These are phyloP conservation scores for Thamnophis elegans DNA, from an alignment of 2,797 vertebrate genomes.

Conservation along the genomic window DNA sequence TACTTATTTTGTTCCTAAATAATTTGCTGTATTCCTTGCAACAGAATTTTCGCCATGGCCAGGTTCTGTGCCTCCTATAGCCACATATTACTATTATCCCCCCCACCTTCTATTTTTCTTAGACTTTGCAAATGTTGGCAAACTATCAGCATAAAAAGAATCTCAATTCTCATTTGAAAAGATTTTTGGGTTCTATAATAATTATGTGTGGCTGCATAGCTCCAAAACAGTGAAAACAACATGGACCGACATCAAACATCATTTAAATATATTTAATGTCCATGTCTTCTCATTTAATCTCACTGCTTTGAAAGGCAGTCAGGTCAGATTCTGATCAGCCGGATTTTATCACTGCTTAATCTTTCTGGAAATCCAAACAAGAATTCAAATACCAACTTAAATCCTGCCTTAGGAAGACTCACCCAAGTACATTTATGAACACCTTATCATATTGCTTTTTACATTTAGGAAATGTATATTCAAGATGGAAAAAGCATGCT, in stretches of 20 bases:
- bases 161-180: not conserved
- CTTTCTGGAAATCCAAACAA: constrained; percentile 3
- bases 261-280: not conserved
- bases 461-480: constrained; percentile 18
- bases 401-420: constrained; percentile 2
- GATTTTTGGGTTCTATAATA: not conserved
- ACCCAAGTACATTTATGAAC: constrained; percentile 3
- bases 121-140: not conserved
- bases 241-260: not conserved
- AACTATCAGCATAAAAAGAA: not conserved
- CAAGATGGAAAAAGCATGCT: constrained; percentile 1
- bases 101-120: not conserved
- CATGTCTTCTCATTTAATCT: not conserved
- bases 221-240: not conserved
- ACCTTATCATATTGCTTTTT: constrained; percentile 15
- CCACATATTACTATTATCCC: not conserved
- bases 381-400: constrained; percentile 7
- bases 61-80: not conserved
- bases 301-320: not conserved
- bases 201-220: not conserved
- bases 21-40: not conserved
- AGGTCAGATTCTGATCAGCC: not conserved
- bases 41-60: not conserved
- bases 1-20: constrained; percentile 15
- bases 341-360: not conserved